Evolutionary conservation across 2,113 vertebrate genomes (phyloP).

Genomic region (Urocolius indicus): DNA sequence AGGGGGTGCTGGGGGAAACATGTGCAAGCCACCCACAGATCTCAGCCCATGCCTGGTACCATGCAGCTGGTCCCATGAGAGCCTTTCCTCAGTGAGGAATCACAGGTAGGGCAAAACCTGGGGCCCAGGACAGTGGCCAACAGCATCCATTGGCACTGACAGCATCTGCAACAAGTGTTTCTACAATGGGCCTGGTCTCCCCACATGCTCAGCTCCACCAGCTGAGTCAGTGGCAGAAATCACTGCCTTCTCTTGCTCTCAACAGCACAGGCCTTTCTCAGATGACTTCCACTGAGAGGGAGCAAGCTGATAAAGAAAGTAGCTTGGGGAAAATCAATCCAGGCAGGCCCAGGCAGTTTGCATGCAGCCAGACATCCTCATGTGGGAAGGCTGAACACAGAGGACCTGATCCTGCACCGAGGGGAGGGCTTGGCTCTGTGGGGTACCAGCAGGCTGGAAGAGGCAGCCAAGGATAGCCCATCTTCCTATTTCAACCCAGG

Average conservation of each 20-base stretch:
- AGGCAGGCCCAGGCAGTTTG: neutral
- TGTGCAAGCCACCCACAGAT: neutral
- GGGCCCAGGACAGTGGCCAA: neutral
- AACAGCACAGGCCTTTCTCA: neutral
- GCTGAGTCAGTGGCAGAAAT: neutral
- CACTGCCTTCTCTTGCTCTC: neutral
- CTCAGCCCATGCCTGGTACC: neutral
- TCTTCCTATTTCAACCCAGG: neutral
- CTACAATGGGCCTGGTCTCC: neutral
- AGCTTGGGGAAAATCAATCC: neutral
- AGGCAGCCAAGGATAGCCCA: neutral
- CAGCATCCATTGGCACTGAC: neutral
- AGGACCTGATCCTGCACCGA: neutral
- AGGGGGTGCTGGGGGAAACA: fast-evolving
- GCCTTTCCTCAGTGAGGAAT: neutral
- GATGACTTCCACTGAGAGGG: neutral
- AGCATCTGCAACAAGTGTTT: neutral
- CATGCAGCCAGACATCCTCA: neutral
- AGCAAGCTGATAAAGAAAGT: neutral
- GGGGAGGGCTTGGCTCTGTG: neutral
- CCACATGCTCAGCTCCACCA: fast-evolving
- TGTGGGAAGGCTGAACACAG: neutral
- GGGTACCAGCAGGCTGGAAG: neutral
- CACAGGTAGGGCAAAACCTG: fast-evolving
- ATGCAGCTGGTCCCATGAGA: neutral